Percentiles rank a stretch among this genome's conserved stretches.
Conservation (phyloP, 1,140 invertebrate genomes). For the Drosophila simulans region DNA sequence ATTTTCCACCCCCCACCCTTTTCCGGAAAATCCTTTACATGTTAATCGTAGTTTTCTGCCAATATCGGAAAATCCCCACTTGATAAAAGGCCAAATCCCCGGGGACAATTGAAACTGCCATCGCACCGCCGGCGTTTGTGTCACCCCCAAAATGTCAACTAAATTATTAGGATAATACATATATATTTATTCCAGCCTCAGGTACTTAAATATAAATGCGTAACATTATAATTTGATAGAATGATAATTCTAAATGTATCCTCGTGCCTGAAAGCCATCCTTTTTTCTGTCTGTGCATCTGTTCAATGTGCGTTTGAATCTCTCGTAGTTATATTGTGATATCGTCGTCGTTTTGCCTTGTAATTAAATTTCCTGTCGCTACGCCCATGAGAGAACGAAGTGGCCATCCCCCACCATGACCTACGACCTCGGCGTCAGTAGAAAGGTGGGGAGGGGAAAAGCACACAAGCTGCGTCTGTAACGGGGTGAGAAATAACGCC, state of each 20-base stretch:
- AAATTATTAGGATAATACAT: too few relatives aligned
- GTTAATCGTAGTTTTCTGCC: conserved; percentile 25
- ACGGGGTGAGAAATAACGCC: conserved; percentile 1
- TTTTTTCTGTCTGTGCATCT: neutral
- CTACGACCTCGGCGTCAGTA: conserved; percentile 1
- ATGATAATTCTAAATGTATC: too few relatives aligned
- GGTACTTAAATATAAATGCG: too few relatives aligned
- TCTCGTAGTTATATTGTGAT: conserved; percentile 69
- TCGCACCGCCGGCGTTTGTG: neutral
- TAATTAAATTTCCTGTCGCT: conserved; percentile 72
- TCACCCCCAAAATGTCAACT: conserved; percentile 23
- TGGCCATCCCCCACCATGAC: neutral
- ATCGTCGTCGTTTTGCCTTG: conserved; percentile 71
- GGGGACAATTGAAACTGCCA: conserved; percentile 7
- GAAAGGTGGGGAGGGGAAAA: neutral
- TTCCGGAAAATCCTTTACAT: neutral
- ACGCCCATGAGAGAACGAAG: conserved; percentile 1
- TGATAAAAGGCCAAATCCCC: conserved; percentile 6
- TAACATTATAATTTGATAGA: too few relatives aligned
- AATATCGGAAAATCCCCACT: conserved; percentile 15
- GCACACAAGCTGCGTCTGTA: neutral
- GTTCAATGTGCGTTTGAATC: conserved; percentile 36
- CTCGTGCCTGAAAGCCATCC: too few relatives aligned
- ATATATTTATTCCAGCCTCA: too few relatives aligned
- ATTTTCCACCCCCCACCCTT: neutral